Percentiles rank a stretch among this genome's conserved stretches.
Conservation (phyloP, 53 echinoderm and acorn worm genomes). For the Apostichopus leukothele region DNA sequence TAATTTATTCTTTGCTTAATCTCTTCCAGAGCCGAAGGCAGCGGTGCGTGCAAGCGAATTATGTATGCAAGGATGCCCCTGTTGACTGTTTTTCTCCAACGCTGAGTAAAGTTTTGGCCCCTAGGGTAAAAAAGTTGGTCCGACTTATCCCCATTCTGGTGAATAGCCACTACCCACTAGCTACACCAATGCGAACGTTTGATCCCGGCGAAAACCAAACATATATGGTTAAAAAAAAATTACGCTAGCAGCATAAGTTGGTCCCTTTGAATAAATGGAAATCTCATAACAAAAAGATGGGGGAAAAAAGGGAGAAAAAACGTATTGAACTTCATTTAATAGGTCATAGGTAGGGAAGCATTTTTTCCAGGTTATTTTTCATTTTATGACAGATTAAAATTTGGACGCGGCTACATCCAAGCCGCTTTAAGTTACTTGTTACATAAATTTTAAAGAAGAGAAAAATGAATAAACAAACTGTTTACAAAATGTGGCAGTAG, state of each 20-base stretch:
- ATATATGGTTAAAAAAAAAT: not conserved
- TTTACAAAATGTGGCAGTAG: not conserved
- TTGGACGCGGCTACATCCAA: slow-evolving; percentile 9
- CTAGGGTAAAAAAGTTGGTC: not conserved
- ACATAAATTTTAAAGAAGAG: not conserved
- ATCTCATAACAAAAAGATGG: not conserved
- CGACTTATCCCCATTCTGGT: not conserved
- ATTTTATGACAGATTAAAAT: not conserved
- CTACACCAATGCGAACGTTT: slow-evolving; percentile 18
- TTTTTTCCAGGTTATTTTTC: not conserved
- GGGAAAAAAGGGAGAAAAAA: not conserved
- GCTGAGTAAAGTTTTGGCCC: not conserved
- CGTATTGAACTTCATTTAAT: slow-evolving; percentile 8
- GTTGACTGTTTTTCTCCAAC: not conserved
- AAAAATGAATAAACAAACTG: not conserved
- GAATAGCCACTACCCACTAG: slow-evolving; percentile 10
- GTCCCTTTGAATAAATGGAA: not conserved
- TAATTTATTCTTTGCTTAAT: slow-evolving; percentile 33
- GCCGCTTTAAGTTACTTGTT: not conserved
- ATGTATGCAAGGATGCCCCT: slow-evolving; percentile 21
- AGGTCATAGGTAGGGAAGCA: not conserved
- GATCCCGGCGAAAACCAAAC: slow-evolving; percentile 35
- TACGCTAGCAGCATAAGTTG: not conserved
- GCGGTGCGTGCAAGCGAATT: slow-evolving; percentile 31
- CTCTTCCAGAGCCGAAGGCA: slow-evolving; percentile 31